Base-by-base conservation (phyloP, 2,113 vertebrate species). In the Callocephalon fimbriatum region DNA sequence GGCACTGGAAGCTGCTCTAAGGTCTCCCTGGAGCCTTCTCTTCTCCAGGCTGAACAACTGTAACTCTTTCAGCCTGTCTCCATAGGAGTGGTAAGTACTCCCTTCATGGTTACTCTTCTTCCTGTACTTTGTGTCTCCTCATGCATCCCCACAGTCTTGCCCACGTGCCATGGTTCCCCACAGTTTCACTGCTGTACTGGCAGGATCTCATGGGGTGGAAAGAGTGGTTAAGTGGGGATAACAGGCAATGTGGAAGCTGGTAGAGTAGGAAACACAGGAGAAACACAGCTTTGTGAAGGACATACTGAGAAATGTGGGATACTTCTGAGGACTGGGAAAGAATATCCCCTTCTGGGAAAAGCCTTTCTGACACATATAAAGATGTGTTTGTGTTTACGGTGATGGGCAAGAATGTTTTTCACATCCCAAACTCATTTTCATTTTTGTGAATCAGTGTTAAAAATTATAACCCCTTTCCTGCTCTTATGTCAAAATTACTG, bases 191-290 rank as follows among this genome's bases (percentile, higher is more conserved):
- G 50, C 47, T 37, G 5, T 3, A 1, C 42, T 22, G 54, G 23
- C 22, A 66, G 67, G 40, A 6, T 31, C 21, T 20, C 40, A 37
- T 1, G 1, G 48, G 20, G 13, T 26, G 15, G 40, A n/a, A 48
- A 45, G 11, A 56, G 70, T 6, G 27, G 12, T 12, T 42, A 42
- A 27, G 35, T 15, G 37, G 22, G n/a, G 11, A 37, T 29, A 29
- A 16, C 6, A 44, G 35, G 40, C 15, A 53, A 6, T 0, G 0
- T 42, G 72, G 50, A 38, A 86, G 9, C 18, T 50, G 37, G 58
- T 29, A 70, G 11, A 50, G 31, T 27, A 54, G 42, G 25, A 47
- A 88, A 50, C 18, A 45, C 21, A 37, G 37, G 37, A 37, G 56
- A 21, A 87, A 19, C 26, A 27, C 17, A 45, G 12, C 23, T 59